Evolutionary conservation across 1,140 invertebrate species (phyloP).

Genomic region (Brachionus manjavacas): DNA sequence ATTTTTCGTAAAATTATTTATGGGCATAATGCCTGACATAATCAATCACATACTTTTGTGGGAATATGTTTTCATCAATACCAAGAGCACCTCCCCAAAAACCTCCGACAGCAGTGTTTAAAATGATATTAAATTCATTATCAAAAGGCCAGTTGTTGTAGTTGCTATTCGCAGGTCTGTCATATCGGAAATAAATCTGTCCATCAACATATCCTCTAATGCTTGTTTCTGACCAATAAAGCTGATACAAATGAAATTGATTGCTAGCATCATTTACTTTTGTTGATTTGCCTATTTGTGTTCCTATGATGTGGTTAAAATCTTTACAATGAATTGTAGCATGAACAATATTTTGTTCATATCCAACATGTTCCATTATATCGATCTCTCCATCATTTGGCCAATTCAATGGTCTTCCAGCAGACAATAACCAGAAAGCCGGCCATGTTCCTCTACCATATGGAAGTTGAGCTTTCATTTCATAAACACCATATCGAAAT

Average conservation of each 20-base stretch:
- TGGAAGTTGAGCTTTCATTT: slow-evolving; percentile 38
- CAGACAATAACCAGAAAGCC: slow-evolving; percentile 43
- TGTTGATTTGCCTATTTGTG: background rate
- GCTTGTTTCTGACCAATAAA: background rate
- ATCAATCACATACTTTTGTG: slow-evolving; percentile 9
- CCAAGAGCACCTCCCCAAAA: background rate
- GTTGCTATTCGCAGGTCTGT: background rate
- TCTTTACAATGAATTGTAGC: slow-evolving; percentile 13
- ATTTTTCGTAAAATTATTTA: background rate
- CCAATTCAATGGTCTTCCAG: slow-evolving; percentile 26
- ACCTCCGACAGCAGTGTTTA: slow-evolving; percentile 25
- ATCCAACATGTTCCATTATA: slow-evolving; percentile 42
- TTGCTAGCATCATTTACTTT: slow-evolving; percentile 1
- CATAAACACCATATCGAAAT: slow-evolving; percentile 37
- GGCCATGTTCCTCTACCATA: slow-evolving; percentile 43
- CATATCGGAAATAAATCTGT: background rate
- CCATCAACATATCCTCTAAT: background rate
- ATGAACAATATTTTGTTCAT: background rate
- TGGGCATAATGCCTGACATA: background rate
- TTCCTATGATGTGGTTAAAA: background rate
- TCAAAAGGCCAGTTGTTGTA: background rate
- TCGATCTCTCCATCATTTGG: slow-evolving; percentile 44
- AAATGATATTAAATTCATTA: background rate
- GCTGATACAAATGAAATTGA: slow-evolving; percentile 6
- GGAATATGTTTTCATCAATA: background rate